phyloP scores from a whole-genome alignment of 2,888 invertebrate genomes.

The Achlya flavicornis region DNA sequence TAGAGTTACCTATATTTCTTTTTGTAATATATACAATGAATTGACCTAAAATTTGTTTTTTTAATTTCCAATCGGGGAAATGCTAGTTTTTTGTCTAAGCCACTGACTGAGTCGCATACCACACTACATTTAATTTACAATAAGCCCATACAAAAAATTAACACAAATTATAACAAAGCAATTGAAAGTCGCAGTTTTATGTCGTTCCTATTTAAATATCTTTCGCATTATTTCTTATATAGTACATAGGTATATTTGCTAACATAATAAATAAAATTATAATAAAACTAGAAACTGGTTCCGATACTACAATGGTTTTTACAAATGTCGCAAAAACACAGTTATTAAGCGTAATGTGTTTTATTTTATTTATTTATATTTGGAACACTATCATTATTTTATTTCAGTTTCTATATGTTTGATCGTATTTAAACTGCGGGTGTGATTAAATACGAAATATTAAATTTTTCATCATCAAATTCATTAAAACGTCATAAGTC shows the following conservation, averaged over 20 bases:
- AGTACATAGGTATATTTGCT: background rate
- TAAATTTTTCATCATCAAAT: too few species aligned
- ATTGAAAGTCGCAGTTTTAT: background rate
- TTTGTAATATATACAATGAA: background rate
- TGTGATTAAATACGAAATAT: constrained; percentile 8
- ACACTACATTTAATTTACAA: background rate
- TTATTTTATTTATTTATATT: too few species aligned
- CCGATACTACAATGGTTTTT: too few species aligned
- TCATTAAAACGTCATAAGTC: constrained; percentile 40
- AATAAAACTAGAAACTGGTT: background rate
- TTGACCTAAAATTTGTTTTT: background rate
- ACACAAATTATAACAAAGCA: background rate
- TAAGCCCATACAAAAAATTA: too few species aligned
- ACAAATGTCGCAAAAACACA: too few species aligned
- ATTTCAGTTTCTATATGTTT: too few species aligned
- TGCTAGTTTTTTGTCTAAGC: background rate
- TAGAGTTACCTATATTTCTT: background rate
- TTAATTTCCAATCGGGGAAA: background rate
- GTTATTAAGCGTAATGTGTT: too few species aligned
- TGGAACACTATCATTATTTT: too few species aligned
- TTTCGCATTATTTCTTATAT: background rate
- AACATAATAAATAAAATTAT: constrained; percentile 1
- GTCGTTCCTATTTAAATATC: background rate
- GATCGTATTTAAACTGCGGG: background rate
- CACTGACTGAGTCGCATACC: background rate